phyloP scores from a whole-genome alignment of 2,888 invertebrate species.

The Lasioglossum pauxillum region DNA sequence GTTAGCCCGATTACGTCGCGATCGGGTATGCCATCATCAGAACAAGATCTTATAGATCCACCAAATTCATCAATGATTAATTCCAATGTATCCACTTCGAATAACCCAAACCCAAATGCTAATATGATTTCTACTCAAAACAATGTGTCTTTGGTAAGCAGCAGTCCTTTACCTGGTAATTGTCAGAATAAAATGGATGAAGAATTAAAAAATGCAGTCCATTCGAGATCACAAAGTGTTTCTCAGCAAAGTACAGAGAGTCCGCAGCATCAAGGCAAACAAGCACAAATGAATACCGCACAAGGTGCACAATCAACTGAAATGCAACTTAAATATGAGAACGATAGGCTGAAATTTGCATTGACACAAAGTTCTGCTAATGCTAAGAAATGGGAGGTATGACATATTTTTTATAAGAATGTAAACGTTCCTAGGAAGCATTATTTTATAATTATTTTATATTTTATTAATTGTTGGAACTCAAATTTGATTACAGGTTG shows the following conservation, averaged over 20 bases:
- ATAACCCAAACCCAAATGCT: constrained; percentile 82
- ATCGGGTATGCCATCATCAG: constrained; percentile 85
- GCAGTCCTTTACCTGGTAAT: constrained; percentile 82
- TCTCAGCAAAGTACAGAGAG: constrained; percentile 86
- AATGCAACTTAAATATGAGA: constrained; percentile 98
- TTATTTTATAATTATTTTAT: background rate
- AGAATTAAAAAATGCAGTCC: constrained; percentile 82
- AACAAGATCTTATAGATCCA: constrained; percentile 85
- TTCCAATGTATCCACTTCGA: constrained; percentile 83
- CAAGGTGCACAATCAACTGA: constrained; percentile 86
- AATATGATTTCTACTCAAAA: constrained; percentile 83
- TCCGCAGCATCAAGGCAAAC: constrained; percentile 87
- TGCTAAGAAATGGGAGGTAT: constrained; percentile 97
- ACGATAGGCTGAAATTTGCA: constrained; percentile 97
- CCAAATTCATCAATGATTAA: constrained; percentile 85
- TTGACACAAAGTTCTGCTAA: constrained; percentile 98
- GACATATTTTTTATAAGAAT: constrained; percentile 17
- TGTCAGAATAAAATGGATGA: constrained; percentile 81
- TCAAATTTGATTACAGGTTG: constrained; percentile 86
- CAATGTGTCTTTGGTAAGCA: constrained; percentile 82
- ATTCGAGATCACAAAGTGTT: constrained; percentile 82
- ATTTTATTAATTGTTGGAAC: background rate
- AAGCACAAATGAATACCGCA: constrained; percentile 74
- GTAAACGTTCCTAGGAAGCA: background rate
- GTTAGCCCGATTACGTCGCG: constrained; percentile 93